phyloP scores from a whole-genome alignment of 2,113 vertebrate species.

The Alethe diademata region DNA sequence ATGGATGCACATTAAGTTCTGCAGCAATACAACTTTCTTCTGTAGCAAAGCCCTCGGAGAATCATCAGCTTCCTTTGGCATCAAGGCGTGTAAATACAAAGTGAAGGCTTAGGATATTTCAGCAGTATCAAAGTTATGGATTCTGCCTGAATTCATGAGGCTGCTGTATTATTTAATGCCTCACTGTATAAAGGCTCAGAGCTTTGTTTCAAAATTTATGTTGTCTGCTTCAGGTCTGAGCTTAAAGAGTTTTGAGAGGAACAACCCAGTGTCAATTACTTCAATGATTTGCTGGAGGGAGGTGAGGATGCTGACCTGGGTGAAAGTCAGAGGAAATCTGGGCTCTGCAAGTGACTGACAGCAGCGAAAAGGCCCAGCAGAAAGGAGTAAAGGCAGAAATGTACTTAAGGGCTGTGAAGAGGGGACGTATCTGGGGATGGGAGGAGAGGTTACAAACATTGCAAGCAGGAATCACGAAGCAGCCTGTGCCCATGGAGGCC shows the following conservation, averaged over 20 bases:
- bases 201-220: neutral
- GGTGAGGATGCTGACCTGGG: neutral
- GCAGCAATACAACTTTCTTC: neutral
- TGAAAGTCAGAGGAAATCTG: neutral
- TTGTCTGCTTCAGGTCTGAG: neutral
- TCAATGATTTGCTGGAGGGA: neutral
- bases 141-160: neutral
- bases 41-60: neutral
- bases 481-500: neutral
- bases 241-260: neutral
- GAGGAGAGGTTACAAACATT: neutral
- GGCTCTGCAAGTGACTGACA: neutral
- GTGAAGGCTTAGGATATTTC: neutral
- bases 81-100: neutral
- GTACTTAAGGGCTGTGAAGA: neutral
- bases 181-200: neutral
- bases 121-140: neutral
- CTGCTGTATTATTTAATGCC: conserved; percentile 22
- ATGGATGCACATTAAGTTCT: neutral
- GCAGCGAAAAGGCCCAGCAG: neutral
- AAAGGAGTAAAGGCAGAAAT: neutral
- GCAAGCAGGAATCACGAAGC: fast-evolving
- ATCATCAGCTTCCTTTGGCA: neutral
- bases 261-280: neutral
- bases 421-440: fast-evolving